Evolutionary conservation across 2,113 vertebrate genomes (phyloP), one percentile per base, ranked within the genome.

Genomic region (Barnardius zonarius): DNA sequence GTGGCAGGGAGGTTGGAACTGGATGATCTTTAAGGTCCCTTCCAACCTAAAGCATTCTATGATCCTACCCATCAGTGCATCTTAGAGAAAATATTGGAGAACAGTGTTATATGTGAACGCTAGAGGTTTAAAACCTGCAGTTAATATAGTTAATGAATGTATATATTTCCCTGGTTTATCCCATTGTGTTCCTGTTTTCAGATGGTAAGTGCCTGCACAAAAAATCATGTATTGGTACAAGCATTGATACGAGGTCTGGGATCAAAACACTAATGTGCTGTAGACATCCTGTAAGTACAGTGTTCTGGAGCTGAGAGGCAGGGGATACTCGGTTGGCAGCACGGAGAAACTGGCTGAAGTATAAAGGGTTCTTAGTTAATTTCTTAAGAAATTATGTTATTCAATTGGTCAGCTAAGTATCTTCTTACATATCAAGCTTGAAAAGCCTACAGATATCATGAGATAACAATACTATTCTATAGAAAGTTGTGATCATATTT

Each of bases 41-140:
- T 69, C 22, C 41, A 69, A 62, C 25, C 7, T 22, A 63, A 69
- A 75, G 12, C 5, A 2, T 55, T 68, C 68, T 17, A 11, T 63
- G 57, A 24, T 81, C 69, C 48, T 49, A 63, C 49, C 55, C 11
- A 8, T 30, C 1, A 1, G n/a, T 17, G 6, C 17, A 23, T 75
- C 37, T 54, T 41, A 63, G 49, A 90, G 37, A 49, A 70, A 57
- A 57, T 74, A 37, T 2, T 66, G 49, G 39, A 44, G 22, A 67
- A 9, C 10, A 3, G 6, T 16, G 10, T 37, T 79, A 39, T 35
- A n/a, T 1, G 5, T 35, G 48, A 77, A 68, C 2, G 0, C 15
- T 28, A 37, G 22, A 62, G 11, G 15, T 54, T 48, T 70, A 85
- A 90, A 91, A 62, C 16, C 49, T 90, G 16, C 19, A 35, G 3